phyloP scores from a whole-genome alignment of 2,888 invertebrate genomes.

The Spicauda simplicius region DNA sequence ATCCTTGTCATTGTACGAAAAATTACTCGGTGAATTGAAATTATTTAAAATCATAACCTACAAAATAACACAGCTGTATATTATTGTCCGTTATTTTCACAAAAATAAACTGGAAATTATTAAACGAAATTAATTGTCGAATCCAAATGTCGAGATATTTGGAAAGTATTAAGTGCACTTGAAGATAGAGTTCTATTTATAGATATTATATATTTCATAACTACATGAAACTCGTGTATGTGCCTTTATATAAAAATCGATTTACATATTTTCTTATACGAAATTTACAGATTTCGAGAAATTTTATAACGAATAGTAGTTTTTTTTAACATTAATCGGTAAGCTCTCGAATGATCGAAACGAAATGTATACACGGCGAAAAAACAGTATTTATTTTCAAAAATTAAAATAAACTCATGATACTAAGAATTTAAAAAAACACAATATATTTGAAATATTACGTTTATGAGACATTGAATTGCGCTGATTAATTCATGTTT shows the following conservation, averaged over 20 bases:
- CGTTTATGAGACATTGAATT: not conserved
- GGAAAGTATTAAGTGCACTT: not conserved
- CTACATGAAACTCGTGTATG: not conserved
- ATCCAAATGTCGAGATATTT: not conserved
- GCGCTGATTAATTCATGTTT: not conserved
- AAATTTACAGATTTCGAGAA: not conserved
- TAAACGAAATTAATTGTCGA: not conserved
- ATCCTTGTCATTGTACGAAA: too few relatives aligned
- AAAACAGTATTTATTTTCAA: not conserved
- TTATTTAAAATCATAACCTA: too few relatives aligned
- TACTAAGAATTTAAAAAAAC: too few relatives aligned
- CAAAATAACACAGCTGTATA: too few relatives aligned
- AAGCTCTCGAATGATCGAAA: not conserved
- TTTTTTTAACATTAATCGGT: not conserved
- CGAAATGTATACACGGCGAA: not conserved
- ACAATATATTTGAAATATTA: not conserved
- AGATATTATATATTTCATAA: not conserved
- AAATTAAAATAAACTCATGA: too few relatives aligned
- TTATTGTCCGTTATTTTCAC: too few relatives aligned
- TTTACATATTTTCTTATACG: not conserved
- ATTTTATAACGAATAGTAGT: not conserved
- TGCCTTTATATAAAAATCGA: not conserved
- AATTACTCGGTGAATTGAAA: too few relatives aligned
- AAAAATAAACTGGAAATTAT: not conserved
- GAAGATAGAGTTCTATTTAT: not conserved